phyloP scores from a whole-genome alignment of 2,797 vertebrate genomes.

The Helarctos malayanus region DNA sequence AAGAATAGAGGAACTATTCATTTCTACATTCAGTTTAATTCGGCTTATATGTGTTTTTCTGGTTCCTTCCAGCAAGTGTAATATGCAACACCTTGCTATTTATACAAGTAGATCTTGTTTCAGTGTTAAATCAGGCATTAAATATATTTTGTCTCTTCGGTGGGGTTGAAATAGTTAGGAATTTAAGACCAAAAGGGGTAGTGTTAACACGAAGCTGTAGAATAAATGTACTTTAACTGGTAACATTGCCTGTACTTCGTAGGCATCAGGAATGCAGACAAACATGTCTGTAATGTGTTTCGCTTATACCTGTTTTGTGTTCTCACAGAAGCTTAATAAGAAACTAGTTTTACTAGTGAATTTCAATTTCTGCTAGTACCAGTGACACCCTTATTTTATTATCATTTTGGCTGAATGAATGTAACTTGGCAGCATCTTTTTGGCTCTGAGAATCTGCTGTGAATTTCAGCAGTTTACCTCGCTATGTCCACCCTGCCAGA shows the following conservation, averaged over 20 bases:
- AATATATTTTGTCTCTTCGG: constrained; percentile 15
- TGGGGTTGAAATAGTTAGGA: constrained; percentile 34
- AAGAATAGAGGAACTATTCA: constrained; percentile 38
- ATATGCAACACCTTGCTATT: constrained; percentile 46
- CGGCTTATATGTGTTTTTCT: constrained; percentile 44
- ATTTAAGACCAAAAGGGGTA: constrained; percentile 30
- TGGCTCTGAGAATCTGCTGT: constrained; percentile 43
- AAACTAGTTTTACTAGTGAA: constrained; percentile 55
- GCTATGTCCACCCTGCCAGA: background rate
- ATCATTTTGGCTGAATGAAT: constrained; percentile 59
- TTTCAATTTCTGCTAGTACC: constrained; percentile 60
- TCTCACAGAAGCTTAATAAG: constrained; percentile 51
- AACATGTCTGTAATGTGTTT: background rate
- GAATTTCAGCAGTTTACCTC: background rate
- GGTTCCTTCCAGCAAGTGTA: constrained; percentile 31
- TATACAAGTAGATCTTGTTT: constrained; percentile 51
- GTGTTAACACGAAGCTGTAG: constrained; percentile 3
- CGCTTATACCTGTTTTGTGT: constrained; percentile 18
- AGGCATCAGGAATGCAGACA: constrained; percentile 40
- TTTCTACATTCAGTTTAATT: constrained; percentile 51
- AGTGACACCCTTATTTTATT: background rate
- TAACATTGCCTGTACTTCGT: constrained; percentile 31
- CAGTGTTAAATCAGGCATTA: constrained; percentile 30
- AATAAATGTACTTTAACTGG: background rate
- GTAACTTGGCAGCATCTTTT: constrained; percentile 56